phyloP scores from a whole-genome alignment of 1,140 invertebrate species.

The Odontomachus brunneus region DNA sequence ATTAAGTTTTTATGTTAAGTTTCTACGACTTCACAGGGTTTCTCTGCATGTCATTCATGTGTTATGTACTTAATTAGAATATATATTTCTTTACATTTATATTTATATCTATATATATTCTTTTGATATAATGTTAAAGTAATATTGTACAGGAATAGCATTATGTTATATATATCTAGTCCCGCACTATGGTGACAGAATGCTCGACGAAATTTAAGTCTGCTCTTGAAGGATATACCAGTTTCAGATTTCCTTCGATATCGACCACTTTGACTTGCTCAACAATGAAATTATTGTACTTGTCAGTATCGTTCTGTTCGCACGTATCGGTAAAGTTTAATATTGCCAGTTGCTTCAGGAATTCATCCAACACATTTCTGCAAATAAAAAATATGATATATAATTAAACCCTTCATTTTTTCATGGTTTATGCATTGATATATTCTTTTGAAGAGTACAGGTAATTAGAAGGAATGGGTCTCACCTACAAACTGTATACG shows the following conservation, averaged over 20 bases:
- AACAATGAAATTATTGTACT: slow-evolving; percentile 83
- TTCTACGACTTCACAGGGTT: too few relatives aligned
- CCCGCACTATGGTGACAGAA: slow-evolving; percentile 80
- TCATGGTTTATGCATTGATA: slow-evolving; percentile 9
- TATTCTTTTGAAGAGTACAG: slow-evolving; percentile 7
- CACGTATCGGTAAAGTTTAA: slow-evolving; percentile 84
- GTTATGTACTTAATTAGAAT: too few relatives aligned
- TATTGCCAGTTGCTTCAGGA: slow-evolving; percentile 88
- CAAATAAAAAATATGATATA: slow-evolving; percentile 34
- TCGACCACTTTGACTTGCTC: slow-evolving; percentile 91
- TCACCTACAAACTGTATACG: slow-evolving; percentile 88
- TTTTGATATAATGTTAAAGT: slow-evolving; percentile 25
- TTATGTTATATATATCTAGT: slow-evolving; percentile 65
- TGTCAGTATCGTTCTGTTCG: slow-evolving; percentile 62
- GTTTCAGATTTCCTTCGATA: slow-evolving; percentile 88
- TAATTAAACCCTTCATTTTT: neutral
- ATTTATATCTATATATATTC: too few relatives aligned
- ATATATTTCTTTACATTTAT: too few relatives aligned
- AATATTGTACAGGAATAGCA: slow-evolving; percentile 39
- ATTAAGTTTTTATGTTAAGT: too few relatives aligned
- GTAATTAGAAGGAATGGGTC: slow-evolving; percentile 4
- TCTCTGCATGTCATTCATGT: too few relatives aligned
- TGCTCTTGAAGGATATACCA: slow-evolving; percentile 91
- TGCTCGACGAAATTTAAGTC: slow-evolving; percentile 88
- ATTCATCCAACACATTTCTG: slow-evolving; percentile 88